Conservation (phyloP, 2,888 invertebrate genomes). For the Eupeodes luniger region DNA sequence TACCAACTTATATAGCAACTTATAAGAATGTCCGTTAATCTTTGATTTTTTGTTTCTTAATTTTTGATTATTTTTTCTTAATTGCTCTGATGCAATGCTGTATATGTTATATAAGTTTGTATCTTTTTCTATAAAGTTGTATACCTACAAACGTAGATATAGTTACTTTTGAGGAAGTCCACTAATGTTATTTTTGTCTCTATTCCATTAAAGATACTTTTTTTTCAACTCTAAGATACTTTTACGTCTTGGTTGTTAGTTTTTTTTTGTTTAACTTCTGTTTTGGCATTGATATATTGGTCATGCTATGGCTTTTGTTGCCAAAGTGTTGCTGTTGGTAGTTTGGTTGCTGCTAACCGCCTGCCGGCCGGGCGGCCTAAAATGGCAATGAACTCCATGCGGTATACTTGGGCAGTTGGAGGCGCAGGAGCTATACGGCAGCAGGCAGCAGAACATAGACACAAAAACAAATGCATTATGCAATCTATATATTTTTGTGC, state of each 20-base stretch:
- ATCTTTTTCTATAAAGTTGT: neutral
- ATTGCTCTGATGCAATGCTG: conserved; percentile 65
- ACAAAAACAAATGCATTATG: conserved; percentile 64
- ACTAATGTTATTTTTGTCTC: conserved; percentile 46
- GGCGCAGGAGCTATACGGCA: neutral
- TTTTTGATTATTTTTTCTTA: conserved; percentile 60
- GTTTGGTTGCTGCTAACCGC: conserved; percentile 16
- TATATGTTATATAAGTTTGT: conserved; percentile 1
- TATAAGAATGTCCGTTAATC: conserved; percentile 66
- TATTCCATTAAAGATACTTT: conserved; percentile 59
- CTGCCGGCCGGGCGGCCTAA: conserved; percentile 5
- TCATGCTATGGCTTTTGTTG: conserved; percentile 71
- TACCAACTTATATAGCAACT: neutral
- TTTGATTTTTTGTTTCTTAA: conserved; percentile 45
- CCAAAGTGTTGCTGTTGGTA: conserved; percentile 62
- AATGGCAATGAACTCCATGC: conserved; percentile 62
- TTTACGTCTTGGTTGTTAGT: neutral
- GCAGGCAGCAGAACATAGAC: conserved; percentile 37
- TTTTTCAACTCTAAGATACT: conserved; percentile 31
- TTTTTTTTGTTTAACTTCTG: conserved; percentile 45
- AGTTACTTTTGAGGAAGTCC: conserved; percentile 15
- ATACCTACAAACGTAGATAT: neutral
- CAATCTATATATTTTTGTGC: conserved; percentile 60
- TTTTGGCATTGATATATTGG: conserved; percentile 75
- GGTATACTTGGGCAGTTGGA: conserved; percentile 45